These are phyloP conservation scores for Peromyscus melanophrys DNA, from an alignment of 2,797 vertebrate species.

Conservation along the genomic window DNA sequence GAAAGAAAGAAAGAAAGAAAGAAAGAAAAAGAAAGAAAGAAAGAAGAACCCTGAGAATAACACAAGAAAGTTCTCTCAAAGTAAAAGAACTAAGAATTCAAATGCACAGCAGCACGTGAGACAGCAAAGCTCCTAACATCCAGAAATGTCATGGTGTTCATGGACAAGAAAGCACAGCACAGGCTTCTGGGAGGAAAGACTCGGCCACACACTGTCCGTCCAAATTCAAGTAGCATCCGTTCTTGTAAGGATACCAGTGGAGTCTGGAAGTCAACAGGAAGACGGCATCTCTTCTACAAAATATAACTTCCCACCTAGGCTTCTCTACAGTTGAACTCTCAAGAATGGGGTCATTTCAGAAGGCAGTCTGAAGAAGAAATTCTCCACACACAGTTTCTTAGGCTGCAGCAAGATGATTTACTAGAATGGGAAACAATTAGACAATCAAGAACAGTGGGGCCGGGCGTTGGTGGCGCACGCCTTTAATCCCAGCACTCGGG, in stretches of 20 bases:
- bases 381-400: background rate
- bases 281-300: background rate
- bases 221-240: background rate
- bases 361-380: conserved; percentile 8
- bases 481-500: no score
- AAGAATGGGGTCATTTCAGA: background rate
- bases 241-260: background rate
- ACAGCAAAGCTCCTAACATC: background rate
- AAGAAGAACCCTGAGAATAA: conserved; percentile 22
- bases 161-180: background rate
- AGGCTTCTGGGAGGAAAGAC: background rate
- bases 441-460: background rate
- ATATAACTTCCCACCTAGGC: background rate
- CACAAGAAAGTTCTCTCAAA: background rate
- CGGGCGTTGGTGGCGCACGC: no score
- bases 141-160: background rate
- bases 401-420: background rate
- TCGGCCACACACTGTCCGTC: background rate
- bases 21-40: conserved; percentile 30
- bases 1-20: conserved; percentile 15
- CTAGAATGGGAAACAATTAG: background rate
- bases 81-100: conserved; percentile 13
- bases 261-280: background rate
- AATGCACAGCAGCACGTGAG: background rate
- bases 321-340: conserved; percentile 21